Evolutionary conservation across 2,113 vertebrate genomes (phyloP), one percentile per base, ranked within the genome.

Genomic region (Solea senegalensis): DNA sequence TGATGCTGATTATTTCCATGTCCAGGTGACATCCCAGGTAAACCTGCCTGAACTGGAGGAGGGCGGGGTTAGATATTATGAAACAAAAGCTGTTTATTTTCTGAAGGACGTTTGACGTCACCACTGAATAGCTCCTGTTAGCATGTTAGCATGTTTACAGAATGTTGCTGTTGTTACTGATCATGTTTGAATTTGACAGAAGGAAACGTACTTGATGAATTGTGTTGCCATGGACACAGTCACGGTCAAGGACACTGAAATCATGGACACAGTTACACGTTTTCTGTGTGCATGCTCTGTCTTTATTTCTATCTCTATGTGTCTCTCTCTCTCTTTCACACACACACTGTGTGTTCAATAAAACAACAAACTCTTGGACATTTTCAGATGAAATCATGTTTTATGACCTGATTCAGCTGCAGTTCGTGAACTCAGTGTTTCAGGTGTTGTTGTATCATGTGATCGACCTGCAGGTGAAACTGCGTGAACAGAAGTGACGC

Each of bases 81-180:
- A 60, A 16, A 26, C 46, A 45, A 27, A 57, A 69, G 26, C 16
- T 26, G 55, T 59, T 60, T 39, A n/a, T 49, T 60, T 49, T 41
- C 28, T 49, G 10, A 21, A 28, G 55, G 54, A 56, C 53, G 12
- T 9, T 10, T 54, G n/a, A 55, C 14, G 11, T 61, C 59, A 16
- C 54, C 40, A 54, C 48, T 65, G 40, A 51, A 21, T 34, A 34
- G 34, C 34, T 34, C 44, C 45, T 27, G 28, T 43, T 70, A 66
- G 50, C 61, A 45, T 80, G 68, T 76, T 54, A 60, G 61, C 61
- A 2, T 66, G 45, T 11, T 48, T 48, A 48, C 45, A 12, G 27
- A 51, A 58, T 28, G 8, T 56, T 43, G 51, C 50, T 28, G 41
- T 54, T 59, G 65, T 50, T 66, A 34, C 21, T 44, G 55, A 27